Evolutionary conservation across 1,140 invertebrate species (phyloP), one percentile per base, ranked within the genome.

Genomic region (Calosoma granatense): DNA sequence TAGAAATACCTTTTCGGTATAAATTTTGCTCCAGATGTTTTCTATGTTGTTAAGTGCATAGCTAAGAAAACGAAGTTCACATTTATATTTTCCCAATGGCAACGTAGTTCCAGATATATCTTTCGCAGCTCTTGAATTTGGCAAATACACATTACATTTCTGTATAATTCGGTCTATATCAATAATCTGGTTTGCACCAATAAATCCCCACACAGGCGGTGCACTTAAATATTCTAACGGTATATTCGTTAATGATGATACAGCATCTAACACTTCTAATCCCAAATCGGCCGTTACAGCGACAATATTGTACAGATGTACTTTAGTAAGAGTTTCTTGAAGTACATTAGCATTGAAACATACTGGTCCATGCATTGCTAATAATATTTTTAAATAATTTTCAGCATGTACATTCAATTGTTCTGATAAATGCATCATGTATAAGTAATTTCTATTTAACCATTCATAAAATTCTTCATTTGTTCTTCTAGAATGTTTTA

Each of bases 161-260:
- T 76, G 71, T 57, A 75, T 62, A 41, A 73, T 74, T 52, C 69
- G 72, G 43, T 63, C 66, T 22, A 74, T 64, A 64, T 78, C 76
- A 12, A 76, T 67, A 43, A 75, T 70, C 53, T 74, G 69, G 61
- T 77, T 75, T n/a, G 74, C 64, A 20, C 75, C 76, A 0, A 75
- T 67, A 62, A 76, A 78, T 11, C 78, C 78, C 76, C 76, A 79
- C 6, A 79, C 76, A 26, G 78, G 76, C 3, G 78, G 75, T 54
- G 73, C 76, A 64, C 72, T 71, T 60, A 79, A 71, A 61, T 74
- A 71, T 60, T 63, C 64, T 39, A 74, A 56, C 1, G 70, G 66
- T 4, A 75, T 62, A 62, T 74, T 68, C 17, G 70, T 65, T 36
- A 69, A 67, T 61, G 74, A 65, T 15, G 75, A 70, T 20, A 69